A percentile compares a stretch with the other conserved stretches of the same genome.
Evolutionary conservation across 2,797 vertebrate species (phyloP).

Genomic region (Brachyalestes nurse): DNA sequence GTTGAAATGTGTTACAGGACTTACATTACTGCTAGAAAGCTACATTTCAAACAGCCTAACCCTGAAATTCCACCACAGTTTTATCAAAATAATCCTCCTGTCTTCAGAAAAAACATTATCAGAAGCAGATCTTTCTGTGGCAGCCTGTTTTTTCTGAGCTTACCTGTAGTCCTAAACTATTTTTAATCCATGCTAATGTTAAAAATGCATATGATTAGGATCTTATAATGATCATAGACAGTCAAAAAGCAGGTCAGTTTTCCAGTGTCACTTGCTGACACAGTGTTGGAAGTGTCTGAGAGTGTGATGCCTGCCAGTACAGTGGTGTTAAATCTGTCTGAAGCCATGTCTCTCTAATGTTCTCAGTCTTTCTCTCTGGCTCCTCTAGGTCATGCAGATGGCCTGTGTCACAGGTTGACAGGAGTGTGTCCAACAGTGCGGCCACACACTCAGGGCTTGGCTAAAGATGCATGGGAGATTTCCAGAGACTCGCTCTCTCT

Average conservation of each 20-base stretch:
- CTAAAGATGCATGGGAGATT: conserved; percentile 97
- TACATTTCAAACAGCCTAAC: too few species aligned
- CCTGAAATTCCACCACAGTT: too few species aligned
- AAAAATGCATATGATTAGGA: too few species aligned
- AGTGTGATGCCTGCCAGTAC: background rate
- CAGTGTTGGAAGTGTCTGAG: background rate
- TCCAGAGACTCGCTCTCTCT: conserved; percentile 91
- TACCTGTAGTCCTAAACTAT: too few species aligned
- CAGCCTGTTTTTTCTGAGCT: too few species aligned
- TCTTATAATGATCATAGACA: background rate
- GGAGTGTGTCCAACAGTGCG: conserved; percentile 94
- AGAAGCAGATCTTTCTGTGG: too few species aligned
- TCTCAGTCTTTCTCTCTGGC: background rate
- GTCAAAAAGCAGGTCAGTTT: background rate
- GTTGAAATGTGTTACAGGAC: too few species aligned
- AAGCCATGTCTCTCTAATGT: background rate
- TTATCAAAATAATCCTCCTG: too few species aligned
- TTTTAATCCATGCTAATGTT: too few species aligned
- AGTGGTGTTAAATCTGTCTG: background rate
- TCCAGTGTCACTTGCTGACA: background rate
- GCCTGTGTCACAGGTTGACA: conserved; percentile 93
- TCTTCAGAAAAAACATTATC: too few species aligned
- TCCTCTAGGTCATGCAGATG: conserved; percentile 76
- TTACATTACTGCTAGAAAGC: too few species aligned
- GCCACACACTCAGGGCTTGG: conserved; percentile 95